These are phyloP conservation scores for Protonemura montana DNA, from an alignment of 2,888 invertebrate genomes.

Conservation along the genomic window DNA sequence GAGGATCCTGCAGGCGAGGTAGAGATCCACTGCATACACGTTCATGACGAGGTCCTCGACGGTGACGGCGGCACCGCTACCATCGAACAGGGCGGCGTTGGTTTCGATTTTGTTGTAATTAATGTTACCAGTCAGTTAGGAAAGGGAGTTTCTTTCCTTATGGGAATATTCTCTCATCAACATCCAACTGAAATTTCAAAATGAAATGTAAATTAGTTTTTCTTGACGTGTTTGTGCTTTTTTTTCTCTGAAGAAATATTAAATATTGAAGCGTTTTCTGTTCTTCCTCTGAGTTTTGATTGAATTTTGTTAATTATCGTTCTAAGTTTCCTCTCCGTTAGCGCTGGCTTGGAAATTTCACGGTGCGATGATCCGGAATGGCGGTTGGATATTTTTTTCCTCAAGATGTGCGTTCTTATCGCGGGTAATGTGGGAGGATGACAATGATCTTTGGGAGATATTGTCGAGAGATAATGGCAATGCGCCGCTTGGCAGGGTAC, in stretches of 20 bases:
- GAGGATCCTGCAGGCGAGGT: background rate
- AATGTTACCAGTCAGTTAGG: background rate
- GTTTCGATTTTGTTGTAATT: background rate
- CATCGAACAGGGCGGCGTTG: background rate
- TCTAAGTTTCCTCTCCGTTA: background rate
- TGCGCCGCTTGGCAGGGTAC: slow-evolving; percentile 5
- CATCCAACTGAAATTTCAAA: background rate
- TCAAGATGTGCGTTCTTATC: background rate
- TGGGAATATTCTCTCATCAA: background rate
- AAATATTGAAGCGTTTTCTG: background rate
- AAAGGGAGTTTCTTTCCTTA: background rate
- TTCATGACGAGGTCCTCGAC: background rate
- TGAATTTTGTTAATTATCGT: slow-evolving; percentile 7
- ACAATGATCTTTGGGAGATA: slow-evolving; percentile 18
- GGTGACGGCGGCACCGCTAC: background rate
- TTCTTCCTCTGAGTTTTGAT: background rate
- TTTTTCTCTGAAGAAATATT: background rate
- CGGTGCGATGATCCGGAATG: background rate
- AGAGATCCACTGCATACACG: background rate
- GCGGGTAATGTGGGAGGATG: background rate
- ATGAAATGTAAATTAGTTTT: no score
- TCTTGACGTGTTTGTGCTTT: background rate
- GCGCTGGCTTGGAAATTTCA: background rate
- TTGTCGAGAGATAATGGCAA: background rate
- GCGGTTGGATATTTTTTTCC: background rate